Evolutionary conservation across 2,113 vertebrate genomes (phyloP).

Genomic region (Plectropomus leopardus): DNA sequence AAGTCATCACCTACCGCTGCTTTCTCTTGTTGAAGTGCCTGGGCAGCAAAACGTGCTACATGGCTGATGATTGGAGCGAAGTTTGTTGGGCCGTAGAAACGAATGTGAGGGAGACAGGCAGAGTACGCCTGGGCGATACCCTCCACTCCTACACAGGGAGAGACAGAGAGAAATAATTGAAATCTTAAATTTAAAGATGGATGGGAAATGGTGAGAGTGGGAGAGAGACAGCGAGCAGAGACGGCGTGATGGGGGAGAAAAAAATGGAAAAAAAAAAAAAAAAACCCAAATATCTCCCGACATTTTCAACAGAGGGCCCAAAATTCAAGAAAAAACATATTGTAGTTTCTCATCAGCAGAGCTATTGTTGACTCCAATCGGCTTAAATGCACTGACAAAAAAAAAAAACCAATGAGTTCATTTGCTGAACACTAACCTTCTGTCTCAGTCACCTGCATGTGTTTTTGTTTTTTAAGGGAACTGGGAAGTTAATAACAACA

Average conservation of each 20-base stretch:
- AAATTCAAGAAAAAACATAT: background rate
- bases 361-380: background rate
- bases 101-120: conserved; percentile 94
- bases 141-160: conserved; percentile 89
- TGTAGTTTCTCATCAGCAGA: background rate
- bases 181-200: background rate
- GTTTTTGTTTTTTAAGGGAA: background rate
- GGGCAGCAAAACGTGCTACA: conserved; percentile 94
- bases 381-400: too few species aligned
- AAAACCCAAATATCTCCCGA: background rate
- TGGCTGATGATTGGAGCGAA: conserved; percentile 98
- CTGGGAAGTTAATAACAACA: background rate
- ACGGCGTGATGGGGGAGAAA: background rate
- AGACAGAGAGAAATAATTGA: background rate
- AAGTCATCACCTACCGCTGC: conserved; percentile 88
- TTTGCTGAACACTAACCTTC: background rate
- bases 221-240: background rate
- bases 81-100: conserved; percentile 98
- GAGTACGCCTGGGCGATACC: conserved; percentile 97
- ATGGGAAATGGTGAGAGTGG: background rate
- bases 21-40: conserved; percentile 93
- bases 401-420: background rate
- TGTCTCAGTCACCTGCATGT: background rate
- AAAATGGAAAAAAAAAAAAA: background rate
- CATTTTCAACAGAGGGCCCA: background rate